Evolutionary conservation across 2,113 vertebrate genomes (phyloP).

Genomic region (Malurus melanocephalus): DNA sequence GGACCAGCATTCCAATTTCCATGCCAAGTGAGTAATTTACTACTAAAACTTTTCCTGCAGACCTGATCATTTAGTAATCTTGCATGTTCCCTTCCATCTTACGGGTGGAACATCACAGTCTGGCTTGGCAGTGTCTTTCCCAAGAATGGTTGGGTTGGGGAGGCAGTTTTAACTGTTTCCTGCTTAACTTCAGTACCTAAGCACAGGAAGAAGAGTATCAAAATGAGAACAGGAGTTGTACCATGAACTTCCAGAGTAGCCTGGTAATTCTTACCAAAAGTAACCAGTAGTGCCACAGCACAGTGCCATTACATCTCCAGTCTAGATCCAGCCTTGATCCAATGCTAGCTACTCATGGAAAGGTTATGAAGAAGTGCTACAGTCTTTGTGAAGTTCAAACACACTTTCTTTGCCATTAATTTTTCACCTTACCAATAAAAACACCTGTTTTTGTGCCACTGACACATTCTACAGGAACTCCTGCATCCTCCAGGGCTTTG

Average conservation of each 20-base stretch:
- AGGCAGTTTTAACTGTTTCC: neutral
- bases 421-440: slow-evolving; percentile 73
- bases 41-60: neutral
- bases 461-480: slow-evolving; percentile 71
- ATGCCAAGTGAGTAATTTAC: neutral
- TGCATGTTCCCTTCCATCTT: neutral
- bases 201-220: neutral
- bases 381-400: neutral
- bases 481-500: slow-evolving; percentile 79
- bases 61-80: rapidly evolving
- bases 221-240: neutral
- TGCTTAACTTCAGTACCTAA: neutral
- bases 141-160: neutral
- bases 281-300: neutral
- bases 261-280: neutral
- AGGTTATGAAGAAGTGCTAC: neutral
- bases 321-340: neutral
- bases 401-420: neutral
- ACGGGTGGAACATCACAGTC: neutral
- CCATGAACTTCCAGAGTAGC: neutral
- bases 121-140: neutral
- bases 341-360: neutral
- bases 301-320: neutral
- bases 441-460: slow-evolving; percentile 79
- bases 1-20: neutral